Percentiles rank a stretch among this genome's conserved stretches.
phyloP scores from a whole-genome alignment of 2,888 invertebrate genomes.

The Cataglyphis cursor region DNA sequence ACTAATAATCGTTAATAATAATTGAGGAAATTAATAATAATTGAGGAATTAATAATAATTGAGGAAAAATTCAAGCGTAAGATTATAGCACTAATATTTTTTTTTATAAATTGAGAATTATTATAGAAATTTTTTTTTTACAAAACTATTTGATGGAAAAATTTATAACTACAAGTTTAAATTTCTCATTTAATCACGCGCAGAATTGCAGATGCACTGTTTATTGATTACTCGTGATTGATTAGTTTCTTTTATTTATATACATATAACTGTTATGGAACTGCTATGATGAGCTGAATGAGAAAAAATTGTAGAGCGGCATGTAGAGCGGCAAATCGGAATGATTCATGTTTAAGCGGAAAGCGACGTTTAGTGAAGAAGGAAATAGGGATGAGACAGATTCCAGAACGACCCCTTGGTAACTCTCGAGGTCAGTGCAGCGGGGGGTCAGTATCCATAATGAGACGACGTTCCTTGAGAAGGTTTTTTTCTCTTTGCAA shows the following conservation, averaged over 20 bases:
- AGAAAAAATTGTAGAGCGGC: neutral
- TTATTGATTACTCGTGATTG: neutral
- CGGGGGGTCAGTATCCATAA: constrained; percentile 84
- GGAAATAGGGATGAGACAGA: constrained; percentile 70
- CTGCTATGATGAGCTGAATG: neutral
- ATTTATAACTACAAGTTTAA: neutral
- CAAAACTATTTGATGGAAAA: neutral
- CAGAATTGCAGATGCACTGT: neutral
- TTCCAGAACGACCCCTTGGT: constrained; percentile 78
- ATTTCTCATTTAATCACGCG: neutral
- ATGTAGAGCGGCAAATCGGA: neutral
- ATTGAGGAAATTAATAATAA: no score
- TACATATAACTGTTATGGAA: neutral
- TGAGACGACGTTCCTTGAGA: constrained; percentile 80
- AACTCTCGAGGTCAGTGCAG: constrained; percentile 79
- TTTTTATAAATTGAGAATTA: neutral
- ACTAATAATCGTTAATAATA: neutral
- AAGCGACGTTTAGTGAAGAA: constrained; percentile 40
- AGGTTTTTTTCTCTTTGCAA: constrained; percentile 69
- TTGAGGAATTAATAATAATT: no score
- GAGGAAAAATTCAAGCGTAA: neutral
- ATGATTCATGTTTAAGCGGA: neutral
- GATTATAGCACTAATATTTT: neutral
- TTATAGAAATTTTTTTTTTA: neutral
- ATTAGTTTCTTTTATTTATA: neutral